Evolutionary conservation across 2,113 vertebrate genomes (phyloP), one percentile per base, ranked within the genome.

Genomic region (Larimichthys polyactis): DNA sequence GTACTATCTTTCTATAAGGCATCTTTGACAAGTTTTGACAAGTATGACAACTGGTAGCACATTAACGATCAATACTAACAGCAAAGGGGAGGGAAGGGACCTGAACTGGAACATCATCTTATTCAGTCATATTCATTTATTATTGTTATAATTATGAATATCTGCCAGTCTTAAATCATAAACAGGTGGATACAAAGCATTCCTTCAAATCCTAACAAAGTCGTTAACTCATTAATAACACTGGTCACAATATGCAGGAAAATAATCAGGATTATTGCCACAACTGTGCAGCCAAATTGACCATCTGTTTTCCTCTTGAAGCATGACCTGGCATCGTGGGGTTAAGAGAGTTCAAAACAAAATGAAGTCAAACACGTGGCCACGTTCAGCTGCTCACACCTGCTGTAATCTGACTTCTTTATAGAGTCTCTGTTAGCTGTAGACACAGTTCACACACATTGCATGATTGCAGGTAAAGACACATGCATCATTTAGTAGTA

Each of bases 231-330:
- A 17, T 44, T 44, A 32, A 72, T 51, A 54, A 57, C 6, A 14
- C 24, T 55, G n/a, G 44, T 55, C 2, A 57, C 40, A 63, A n/a
- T 43, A 11, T 20, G 57, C 40, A 15, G 12, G 49, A 67, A 49
- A 67, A 76, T 69, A 64, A 62, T 60, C 16, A 46, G 27, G 10
- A 44, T 67, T 65, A 12, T 32, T 66, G 48, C 27, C 64, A 54
- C 6, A 15, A 3, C 7, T 69, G 15, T 7, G 60, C 51, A 64
- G 62, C 70, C 84, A 64, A 54, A 57, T 27, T 4, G 54, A 54
- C 66, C 52, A 63, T 76, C 69, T 70, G 54, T 44, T 73, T 44
- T 19, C 9, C 27, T 32, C 36, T 55, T 24, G 44, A 68, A 43
- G 5, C 58, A 17, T 46, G 43, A 19, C 49, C 65, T 57, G 40